Evolutionary conservation across 2,888 invertebrate genomes (phyloP).

Genomic region (Drosophila tanythrix): DNA sequence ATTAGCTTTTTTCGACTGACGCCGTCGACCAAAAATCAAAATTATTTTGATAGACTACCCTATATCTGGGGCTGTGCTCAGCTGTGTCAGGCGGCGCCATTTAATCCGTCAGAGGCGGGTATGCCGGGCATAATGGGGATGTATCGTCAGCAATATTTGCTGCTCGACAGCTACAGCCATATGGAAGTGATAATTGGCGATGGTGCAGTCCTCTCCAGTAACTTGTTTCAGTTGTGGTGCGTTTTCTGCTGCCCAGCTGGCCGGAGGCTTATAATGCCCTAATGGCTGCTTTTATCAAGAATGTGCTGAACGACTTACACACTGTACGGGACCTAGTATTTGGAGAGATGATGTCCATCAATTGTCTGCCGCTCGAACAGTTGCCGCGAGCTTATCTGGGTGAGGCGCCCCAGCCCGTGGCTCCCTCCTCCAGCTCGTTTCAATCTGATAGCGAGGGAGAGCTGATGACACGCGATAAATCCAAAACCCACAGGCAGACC

Average conservation of each 20-base stretch:
- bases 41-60: conserved; percentile 88
- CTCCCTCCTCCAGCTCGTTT: background rate
- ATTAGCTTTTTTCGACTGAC: conserved; percentile 97
- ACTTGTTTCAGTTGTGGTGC: conserved; percentile 99
- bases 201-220: conserved; percentile 93
- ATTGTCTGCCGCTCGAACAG: conserved; percentile 76
- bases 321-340: conserved; percentile 97
- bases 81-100: conserved; percentile 90
- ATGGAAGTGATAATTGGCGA: conserved; percentile 94
- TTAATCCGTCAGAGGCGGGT: conserved; percentile 93
- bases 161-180: conserved; percentile 95
- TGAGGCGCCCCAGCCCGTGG: background rate
- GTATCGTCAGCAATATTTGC: conserved; percentile 92
- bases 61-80: conserved; percentile 99
- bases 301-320: conserved; percentile 96
- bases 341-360: conserved; percentile 93
- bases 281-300: conserved; percentile 99
- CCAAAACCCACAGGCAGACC: background rate
- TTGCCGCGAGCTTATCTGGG: conserved; percentile 30
- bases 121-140: conserved; percentile 89
- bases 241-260: conserved; percentile 97
- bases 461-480: background rate
- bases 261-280: conserved; percentile 96
- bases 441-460: background rate
- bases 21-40: conserved; percentile 91